Conservation (phyloP, 2,113 vertebrate genomes). For the Bujurquina vittata region DNA sequence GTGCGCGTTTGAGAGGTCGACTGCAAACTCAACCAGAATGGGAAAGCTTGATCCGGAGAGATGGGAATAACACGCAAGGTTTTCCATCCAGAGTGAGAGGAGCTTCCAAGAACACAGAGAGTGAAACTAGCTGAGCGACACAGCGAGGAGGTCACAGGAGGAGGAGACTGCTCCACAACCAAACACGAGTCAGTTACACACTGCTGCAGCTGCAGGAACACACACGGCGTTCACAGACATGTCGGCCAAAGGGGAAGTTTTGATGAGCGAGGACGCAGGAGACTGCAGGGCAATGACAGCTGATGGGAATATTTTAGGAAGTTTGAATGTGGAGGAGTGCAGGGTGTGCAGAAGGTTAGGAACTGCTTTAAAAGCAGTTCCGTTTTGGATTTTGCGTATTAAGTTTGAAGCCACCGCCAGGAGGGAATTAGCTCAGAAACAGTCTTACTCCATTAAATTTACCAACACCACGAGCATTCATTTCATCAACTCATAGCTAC, state of each 20-base stretch:
- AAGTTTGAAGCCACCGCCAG: not conserved
- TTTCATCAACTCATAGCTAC: not conserved
- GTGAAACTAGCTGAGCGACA: not conserved
- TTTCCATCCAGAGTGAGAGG: not conserved
- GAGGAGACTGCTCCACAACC: not conserved
- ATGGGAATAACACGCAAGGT: not conserved
- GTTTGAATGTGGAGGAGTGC: not conserved
- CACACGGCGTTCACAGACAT: not conserved
- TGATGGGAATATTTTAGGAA: too few relatives aligned
- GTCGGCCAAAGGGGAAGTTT: not conserved
- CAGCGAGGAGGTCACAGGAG: not conserved
- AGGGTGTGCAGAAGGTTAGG: not conserved
- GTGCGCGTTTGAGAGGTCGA: not conserved
- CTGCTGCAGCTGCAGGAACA: not conserved
- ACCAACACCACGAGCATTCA: not conserved
- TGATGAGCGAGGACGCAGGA: not conserved
- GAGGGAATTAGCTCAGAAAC: not conserved
- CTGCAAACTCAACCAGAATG: not conserved
- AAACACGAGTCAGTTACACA: not conserved
- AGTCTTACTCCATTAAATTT: conserved; percentile 9
- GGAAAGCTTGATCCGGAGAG: fast-evolving
- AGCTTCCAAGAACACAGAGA: not conserved
- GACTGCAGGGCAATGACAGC: not conserved
- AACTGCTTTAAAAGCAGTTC: not conserved
- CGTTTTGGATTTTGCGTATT: too few relatives aligned